A percentile compares a stretch with the other conserved stretches of the same genome.
phyloP scores from a whole-genome alignment of 1,140 invertebrate genomes.

The Agrilus planipennis region DNA sequence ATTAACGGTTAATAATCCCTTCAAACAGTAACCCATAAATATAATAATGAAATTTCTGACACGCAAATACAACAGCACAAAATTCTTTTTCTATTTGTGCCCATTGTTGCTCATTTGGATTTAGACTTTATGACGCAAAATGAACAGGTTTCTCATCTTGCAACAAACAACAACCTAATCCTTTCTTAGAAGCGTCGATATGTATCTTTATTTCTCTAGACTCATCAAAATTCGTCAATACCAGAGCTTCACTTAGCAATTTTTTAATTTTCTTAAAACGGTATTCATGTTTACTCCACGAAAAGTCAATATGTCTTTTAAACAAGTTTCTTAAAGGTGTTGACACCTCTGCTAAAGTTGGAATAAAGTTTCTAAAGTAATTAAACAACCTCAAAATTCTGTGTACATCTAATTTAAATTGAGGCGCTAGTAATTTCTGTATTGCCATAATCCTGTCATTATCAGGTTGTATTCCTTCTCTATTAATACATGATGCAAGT shows the following conservation, averaged over 20 bases:
- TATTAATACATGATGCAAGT: slow-evolving; percentile 5
- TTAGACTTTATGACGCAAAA: slow-evolving; percentile 30
- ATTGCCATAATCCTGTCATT: slow-evolving; percentile 16
- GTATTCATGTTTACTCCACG: slow-evolving; percentile 20
- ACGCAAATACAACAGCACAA: slow-evolving; percentile 31
- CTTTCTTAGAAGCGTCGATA: slow-evolving; percentile 27
- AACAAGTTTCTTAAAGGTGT: slow-evolving; percentile 16
- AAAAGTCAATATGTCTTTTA: slow-evolving; percentile 14
- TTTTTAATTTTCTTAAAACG: slow-evolving; percentile 21
- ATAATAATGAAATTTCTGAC: slow-evolving; percentile 31
- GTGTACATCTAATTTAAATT: slow-evolving; percentile 17
- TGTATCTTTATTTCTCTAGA: slow-evolving; percentile 17
- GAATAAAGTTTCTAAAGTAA: slow-evolving; percentile 24
- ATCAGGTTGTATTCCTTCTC: slow-evolving; percentile 14
- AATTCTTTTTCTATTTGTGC: slow-evolving; percentile 37
- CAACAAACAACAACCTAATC: slow-evolving; percentile 22
- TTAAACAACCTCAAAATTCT: slow-evolving; percentile 25
- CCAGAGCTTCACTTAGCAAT: slow-evolving; percentile 17
- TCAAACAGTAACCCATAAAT: slow-evolving; percentile 30
- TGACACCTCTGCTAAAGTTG: slow-evolving; percentile 19
- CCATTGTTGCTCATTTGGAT: slow-evolving; percentile 23
- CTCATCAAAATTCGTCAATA: slow-evolving; percentile 23
- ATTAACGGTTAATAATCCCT: slow-evolving; percentile 33
- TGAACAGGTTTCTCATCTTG: slow-evolving; percentile 27
- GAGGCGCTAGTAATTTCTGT: slow-evolving; percentile 20